phyloP scores from a whole-genome alignment of 2,797 vertebrate genomes.

The Numenius phaeopus region DNA sequence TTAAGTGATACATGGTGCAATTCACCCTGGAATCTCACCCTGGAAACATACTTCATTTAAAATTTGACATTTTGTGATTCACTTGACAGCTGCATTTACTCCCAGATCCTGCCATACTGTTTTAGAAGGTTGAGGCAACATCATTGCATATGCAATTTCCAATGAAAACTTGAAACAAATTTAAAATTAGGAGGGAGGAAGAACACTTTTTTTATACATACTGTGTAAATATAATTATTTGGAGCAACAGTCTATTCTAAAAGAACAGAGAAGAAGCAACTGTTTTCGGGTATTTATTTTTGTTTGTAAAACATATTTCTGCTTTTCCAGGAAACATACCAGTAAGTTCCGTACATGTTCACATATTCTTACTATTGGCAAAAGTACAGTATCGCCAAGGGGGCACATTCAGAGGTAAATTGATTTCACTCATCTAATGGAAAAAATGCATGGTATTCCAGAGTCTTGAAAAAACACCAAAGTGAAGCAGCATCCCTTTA shows the following conservation, averaged over 20 bases:
- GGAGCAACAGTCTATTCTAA: not conserved
- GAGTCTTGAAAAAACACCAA: not conserved
- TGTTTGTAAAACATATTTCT: not conserved
- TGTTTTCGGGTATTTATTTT: not conserved
- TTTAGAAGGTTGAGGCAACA: not conserved
- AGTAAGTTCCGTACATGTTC: not conserved
- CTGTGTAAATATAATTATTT: not conserved
- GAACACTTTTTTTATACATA: not conserved
- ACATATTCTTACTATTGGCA: not conserved
- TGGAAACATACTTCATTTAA: not conserved
- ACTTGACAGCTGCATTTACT: not conserved
- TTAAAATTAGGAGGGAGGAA: not conserved
- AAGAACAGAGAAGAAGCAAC: not conserved
- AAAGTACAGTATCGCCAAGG: not conserved
- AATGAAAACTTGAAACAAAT: not conserved
- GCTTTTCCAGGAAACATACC: not conserved
- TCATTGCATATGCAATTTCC: not conserved
- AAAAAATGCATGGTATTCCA: slow-evolving; percentile 15
- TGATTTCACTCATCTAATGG: not conserved
- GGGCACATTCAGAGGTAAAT: not conserved
- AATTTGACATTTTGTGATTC: not conserved
- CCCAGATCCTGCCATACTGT: not conserved
- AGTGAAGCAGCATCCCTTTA: not conserved
- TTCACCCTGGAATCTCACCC: not conserved
- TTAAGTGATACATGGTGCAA: not conserved